Percentiles rank a stretch among this genome's conserved stretches.
Conservation (phyloP, 2,113 vertebrate species). For the Glareola pratincola region DNA sequence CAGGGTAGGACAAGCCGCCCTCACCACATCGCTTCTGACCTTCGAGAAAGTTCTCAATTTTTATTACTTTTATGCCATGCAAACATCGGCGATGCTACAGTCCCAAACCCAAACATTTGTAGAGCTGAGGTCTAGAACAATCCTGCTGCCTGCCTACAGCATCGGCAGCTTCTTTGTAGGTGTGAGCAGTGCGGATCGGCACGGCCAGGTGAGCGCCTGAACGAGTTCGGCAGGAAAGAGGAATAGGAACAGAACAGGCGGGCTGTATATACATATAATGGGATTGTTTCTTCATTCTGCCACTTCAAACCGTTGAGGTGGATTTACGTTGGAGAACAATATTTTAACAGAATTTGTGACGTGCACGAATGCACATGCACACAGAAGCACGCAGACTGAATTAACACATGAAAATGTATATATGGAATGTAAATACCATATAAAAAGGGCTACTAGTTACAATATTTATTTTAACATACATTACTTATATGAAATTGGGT, state of each 20-base stretch:
- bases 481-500: neutral
- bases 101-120: neutral
- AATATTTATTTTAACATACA: neutral
- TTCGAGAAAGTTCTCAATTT: neutral
- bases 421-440: neutral
- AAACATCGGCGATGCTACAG: rapidly evolving
- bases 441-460: neutral
- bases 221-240: neutral
- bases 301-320: neutral
- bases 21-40: neutral
- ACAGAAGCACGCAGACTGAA: neutral
- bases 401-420: neutral
- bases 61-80: neutral
- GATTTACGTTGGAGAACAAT: neutral
- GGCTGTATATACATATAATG: neutral
- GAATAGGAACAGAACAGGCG: neutral
- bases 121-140: neutral
- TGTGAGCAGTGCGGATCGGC: neutral
- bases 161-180: neutral
- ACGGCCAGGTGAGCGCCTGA: neutral
- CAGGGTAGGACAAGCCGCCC: neutral
- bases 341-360: neutral
- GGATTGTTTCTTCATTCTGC: neutral
- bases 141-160: neutral
- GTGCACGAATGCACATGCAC: neutral